Conservation (phyloP, 2,888 invertebrate species). For the Perizoma flavofasciatum region DNA sequence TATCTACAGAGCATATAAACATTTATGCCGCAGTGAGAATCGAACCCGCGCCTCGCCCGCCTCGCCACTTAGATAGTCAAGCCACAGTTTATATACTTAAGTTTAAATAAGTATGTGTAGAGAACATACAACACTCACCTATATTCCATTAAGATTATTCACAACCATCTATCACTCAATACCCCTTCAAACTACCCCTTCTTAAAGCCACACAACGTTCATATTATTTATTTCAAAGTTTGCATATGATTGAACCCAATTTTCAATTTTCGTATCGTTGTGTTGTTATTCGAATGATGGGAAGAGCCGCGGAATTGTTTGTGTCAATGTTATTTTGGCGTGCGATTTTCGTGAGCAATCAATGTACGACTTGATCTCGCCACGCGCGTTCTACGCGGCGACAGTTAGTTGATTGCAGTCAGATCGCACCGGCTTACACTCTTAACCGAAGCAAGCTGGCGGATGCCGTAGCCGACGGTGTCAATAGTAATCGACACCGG, state of each 20-base stretch:
- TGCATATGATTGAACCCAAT: too few relatives aligned
- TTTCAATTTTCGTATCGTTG: too few relatives aligned
- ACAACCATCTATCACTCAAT: slow-evolving; percentile 61
- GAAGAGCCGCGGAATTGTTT: too few relatives aligned
- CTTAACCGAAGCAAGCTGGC: slow-evolving; percentile 68
- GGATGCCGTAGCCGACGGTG: slow-evolving; percentile 59
- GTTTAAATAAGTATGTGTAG: not conserved
- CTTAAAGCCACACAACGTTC: too few relatives aligned
- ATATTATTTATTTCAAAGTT: too few relatives aligned
- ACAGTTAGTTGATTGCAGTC: slow-evolving; percentile 71
- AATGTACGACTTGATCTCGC: slow-evolving; percentile 7
- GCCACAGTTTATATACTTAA: too few relatives aligned
- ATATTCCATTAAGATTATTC: slow-evolving; percentile 50
- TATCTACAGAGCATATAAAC: too few relatives aligned
- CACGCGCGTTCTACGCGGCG: slow-evolving; percentile 68
- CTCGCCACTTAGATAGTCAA: too few relatives aligned
- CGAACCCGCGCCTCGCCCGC: too few relatives aligned
- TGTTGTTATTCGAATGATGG: too few relatives aligned
- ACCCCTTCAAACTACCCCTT: too few relatives aligned
- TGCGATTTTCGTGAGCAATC: slow-evolving; percentile 7
- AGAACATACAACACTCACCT: slow-evolving; percentile 47
- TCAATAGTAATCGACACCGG: slow-evolving; percentile 45
- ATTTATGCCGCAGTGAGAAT: too few relatives aligned
- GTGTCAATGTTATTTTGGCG: not conserved
- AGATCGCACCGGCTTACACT: slow-evolving; percentile 64